Evolutionary conservation across 2,113 vertebrate genomes (phyloP).

Genomic region (Seriola rivoliana): DNA sequence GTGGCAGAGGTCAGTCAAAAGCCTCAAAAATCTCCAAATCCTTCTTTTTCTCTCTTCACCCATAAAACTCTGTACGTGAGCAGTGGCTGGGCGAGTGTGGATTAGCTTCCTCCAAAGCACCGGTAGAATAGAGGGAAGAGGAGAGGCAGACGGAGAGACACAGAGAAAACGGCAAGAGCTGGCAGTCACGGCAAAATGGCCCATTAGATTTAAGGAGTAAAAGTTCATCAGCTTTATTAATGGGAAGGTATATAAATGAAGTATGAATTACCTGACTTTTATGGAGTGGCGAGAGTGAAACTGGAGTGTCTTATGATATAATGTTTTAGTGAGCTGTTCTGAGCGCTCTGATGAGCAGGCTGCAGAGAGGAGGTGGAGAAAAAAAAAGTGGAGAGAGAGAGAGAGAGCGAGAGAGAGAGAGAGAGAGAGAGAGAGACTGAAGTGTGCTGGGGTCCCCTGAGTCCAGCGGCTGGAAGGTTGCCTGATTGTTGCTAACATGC

Average conservation of each 20-base stretch:
- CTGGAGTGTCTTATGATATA: constrained; percentile 81
- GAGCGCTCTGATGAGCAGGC: constrained; percentile 77
- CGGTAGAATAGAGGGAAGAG: constrained; percentile 32
- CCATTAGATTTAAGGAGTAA: constrained; percentile 83
- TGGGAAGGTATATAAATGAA: constrained; percentile 83
- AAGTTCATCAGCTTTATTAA: constrained; percentile 86
- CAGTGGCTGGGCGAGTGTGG: constrained; percentile 46
- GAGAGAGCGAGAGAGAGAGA: constrained; percentile 29
- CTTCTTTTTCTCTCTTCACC: constrained; percentile 59
- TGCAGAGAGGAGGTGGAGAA: constrained; percentile 62
- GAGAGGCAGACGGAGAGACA: constrained; percentile 37
- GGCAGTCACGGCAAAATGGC: constrained; percentile 78
- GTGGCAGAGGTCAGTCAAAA: constrained; percentile 76
- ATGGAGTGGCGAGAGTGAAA: constrained; percentile 82
- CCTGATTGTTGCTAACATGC: constrained; percentile 84
- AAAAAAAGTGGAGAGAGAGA: constrained; percentile 10
- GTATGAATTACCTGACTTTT: constrained; percentile 85
- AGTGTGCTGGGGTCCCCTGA: constrained; percentile 77
- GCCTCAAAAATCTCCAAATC: constrained; percentile 74
- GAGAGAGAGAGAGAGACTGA: constrained; percentile 48
- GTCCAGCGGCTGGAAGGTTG: constrained; percentile 80
- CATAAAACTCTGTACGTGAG: constrained; percentile 56
- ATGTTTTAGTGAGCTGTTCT: constrained; percentile 81
- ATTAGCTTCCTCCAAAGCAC: constrained; percentile 64
- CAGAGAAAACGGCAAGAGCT: constrained; percentile 47